Evolutionary conservation across 2,888 invertebrate species (phyloP).

Genomic region (Sphaerophoria taeniata): DNA sequence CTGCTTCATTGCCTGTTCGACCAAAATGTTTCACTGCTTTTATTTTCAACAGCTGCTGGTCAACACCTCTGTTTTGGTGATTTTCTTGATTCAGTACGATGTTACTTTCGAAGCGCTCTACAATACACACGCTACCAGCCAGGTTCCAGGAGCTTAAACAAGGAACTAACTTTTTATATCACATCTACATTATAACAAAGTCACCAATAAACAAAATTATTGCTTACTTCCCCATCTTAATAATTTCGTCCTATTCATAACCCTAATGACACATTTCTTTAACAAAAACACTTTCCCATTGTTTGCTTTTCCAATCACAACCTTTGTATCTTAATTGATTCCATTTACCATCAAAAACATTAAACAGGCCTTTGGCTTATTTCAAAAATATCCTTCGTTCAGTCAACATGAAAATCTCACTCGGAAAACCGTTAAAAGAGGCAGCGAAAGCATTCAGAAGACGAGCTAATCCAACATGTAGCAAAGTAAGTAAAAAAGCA

Average conservation of each 20-base stretch:
- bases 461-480: neutral
- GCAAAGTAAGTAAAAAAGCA: neutral
- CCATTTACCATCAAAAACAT: conserved; percentile 43
- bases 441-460: neutral
- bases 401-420: conserved; percentile 47
- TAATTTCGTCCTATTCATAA: neutral
- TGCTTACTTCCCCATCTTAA: neutral
- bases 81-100: conserved; percentile 77
- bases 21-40: conserved; percentile 8
- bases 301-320: neutral
- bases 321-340: neutral
- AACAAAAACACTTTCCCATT: neutral
- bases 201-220: too few relatives aligned
- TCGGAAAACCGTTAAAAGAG: conserved; percentile 13
- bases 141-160: conserved; percentile 4
- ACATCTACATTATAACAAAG: neutral
- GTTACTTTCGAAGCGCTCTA: conserved; percentile 76
- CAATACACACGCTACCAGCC: conserved; percentile 34
- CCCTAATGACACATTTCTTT: neutral
- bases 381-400: neutral
- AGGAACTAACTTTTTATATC: too few relatives aligned
- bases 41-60: conserved; percentile 72
- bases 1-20: neutral
- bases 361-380: conserved; percentile 1
- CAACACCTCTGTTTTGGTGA: conserved; percentile 76